Evolutionary conservation across 2,797 vertebrate genomes (phyloP).

Genomic region (Galago senegalensis): DNA sequence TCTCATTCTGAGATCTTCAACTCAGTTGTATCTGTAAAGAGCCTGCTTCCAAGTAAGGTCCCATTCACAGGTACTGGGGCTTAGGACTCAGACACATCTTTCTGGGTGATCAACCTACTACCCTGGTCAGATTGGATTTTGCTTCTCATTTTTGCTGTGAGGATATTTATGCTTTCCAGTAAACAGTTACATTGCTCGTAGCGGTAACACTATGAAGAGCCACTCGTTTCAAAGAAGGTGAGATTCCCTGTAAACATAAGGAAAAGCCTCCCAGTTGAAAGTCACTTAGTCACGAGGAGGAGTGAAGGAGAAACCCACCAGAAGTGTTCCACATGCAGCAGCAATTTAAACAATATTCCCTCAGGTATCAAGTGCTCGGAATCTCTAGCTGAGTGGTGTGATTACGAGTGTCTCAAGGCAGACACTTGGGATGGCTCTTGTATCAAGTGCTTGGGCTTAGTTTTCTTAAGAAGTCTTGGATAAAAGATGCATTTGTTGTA

Average conservation of each 20-base stretch:
- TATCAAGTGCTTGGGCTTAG: slow-evolving; percentile 10
- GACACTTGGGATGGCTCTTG: not conserved
- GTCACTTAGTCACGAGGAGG: not conserved
- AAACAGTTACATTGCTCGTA: not conserved
- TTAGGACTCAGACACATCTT: not conserved
- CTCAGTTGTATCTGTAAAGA: not conserved
- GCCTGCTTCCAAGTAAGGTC: not conserved
- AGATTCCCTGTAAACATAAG: not conserved
- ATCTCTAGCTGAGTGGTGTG: not conserved
- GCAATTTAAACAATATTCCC: not conserved
- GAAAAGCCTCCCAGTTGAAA: not conserved
- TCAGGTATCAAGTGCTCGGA: not conserved
- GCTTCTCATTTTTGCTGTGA: slow-evolving; percentile 3
- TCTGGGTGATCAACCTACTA: not conserved
- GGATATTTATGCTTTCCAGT: slow-evolving; percentile 13
- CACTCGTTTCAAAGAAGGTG: not conserved
- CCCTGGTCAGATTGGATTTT: not conserved
- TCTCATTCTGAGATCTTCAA: not conserved
- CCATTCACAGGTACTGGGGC: not conserved
- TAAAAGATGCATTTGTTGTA: slow-evolving; percentile 41
- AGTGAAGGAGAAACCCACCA: not conserved
- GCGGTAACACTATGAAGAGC: not conserved
- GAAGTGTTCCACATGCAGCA: not conserved
- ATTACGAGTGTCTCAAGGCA: not conserved
- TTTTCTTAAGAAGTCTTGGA: slow-evolving; percentile 57